Percentiles rank a stretch among this genome's conserved stretches.
These are phyloP conservation scores for Dasysyrphus albostriatus DNA, from an alignment of 2,888 invertebrate genomes.

Conservation along the genomic window DNA sequence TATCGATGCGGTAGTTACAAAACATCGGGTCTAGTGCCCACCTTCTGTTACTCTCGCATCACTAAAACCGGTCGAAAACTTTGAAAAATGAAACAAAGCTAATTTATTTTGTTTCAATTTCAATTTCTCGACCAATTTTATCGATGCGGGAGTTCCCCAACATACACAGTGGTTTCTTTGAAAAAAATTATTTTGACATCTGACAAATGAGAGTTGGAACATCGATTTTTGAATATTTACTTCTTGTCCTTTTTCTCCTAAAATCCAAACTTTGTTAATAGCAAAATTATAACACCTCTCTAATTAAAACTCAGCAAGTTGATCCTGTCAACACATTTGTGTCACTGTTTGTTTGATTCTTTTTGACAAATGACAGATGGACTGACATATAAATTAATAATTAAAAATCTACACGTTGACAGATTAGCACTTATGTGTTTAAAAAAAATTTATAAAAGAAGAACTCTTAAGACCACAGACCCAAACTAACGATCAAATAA, in stretches of 20 bases:
- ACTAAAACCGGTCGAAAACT: too few species aligned
- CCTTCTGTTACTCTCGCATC: too few species aligned
- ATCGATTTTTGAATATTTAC: neutral
- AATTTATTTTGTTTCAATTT: too few species aligned
- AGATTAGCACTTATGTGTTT: neutral
- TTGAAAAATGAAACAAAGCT: too few species aligned
- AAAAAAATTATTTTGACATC: too few species aligned
- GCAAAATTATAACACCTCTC: neutral
- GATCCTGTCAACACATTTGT: neutral
- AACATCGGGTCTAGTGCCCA: too few species aligned
- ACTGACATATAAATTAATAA: slow-evolving; percentile 33
- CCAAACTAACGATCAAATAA: slow-evolving; percentile 19
- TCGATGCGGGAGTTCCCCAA: too few species aligned
- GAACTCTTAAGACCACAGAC: neutral
- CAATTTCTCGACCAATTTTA: too few species aligned
- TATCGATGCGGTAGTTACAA: too few species aligned
- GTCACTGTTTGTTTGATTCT: neutral
- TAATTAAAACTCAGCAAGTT: neutral
- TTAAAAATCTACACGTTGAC: slow-evolving; percentile 26
- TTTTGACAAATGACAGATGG: slow-evolving; percentile 8
- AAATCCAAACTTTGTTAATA: neutral
- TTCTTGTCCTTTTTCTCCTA: neutral
- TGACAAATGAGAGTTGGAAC: too few species aligned
- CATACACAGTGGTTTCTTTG: too few species aligned
- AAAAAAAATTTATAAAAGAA: neutral